Evolutionary conservation across 1,140 invertebrate species (phyloP).

Genomic region (Medauroidea extradentata): DNA sequence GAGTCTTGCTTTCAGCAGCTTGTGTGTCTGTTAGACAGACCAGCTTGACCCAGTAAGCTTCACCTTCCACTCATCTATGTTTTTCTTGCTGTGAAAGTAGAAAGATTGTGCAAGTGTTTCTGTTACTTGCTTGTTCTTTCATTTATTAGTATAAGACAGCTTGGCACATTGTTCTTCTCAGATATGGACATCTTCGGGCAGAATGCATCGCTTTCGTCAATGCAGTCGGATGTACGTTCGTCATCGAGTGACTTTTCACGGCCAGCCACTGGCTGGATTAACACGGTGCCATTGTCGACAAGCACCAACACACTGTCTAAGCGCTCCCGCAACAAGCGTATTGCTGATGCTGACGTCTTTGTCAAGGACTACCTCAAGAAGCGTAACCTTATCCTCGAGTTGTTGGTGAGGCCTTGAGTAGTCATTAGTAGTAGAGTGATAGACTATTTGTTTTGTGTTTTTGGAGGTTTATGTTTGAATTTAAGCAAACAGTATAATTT

Average conservation of each 20-base stretch:
- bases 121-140: no score
- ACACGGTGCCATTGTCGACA: conserved; percentile 70
- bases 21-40: no score
- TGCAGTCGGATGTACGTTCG: conserved; percentile 12
- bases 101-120: no score
- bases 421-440: no score
- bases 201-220: conserved; percentile 5
- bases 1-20: no score
- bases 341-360: conserved; percentile 66
- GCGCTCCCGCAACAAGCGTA: conserved; percentile 62
- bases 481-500: no score
- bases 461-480: no score
- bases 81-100: no score
- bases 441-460: no score
- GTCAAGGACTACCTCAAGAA: conserved; percentile 95
- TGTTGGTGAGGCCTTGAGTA: conserved; percentile 71
- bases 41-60: no score
- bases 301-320: conserved; percentile 61
- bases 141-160: background rate
- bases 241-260: conserved; percentile 29
- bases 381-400: conserved; percentile 87
- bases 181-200: conserved; percentile 18
- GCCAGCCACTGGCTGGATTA: conserved; percentile 79
- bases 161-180: conserved; percentile 7
- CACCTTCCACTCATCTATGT: no score